These are phyloP conservation scores for Euproctis similis DNA, from an alignment of 2,888 invertebrate genomes.

Conservation along the genomic window DNA sequence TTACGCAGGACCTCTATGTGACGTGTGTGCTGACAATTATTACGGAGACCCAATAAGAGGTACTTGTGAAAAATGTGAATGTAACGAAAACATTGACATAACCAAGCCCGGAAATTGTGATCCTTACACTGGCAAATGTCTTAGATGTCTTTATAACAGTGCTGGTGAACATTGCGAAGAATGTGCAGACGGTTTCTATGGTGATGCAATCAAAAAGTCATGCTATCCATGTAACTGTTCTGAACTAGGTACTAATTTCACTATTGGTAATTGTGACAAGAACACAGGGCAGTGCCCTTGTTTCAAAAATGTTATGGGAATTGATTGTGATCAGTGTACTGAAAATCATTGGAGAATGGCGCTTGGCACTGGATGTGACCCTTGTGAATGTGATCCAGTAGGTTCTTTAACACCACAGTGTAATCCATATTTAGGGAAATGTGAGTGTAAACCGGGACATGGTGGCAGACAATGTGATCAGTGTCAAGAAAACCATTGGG, in stretches of 20 bases:
- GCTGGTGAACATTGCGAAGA: constrained; percentile 94
- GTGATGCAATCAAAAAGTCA: constrained; percentile 87
- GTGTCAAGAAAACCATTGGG: constrained; percentile 96
- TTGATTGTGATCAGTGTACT: constrained; percentile 91
- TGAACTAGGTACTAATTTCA: constrained; percentile 87
- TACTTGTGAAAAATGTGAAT: constrained; percentile 91
- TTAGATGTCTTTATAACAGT: constrained; percentile 93
- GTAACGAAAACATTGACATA: constrained; percentile 93
- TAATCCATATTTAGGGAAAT: constrained; percentile 94
- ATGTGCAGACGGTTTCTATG: constrained; percentile 91
- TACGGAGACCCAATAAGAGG: constrained; percentile 94
- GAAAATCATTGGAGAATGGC: constrained; percentile 97
- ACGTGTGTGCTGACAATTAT: constrained; percentile 95
- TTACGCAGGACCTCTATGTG: constrained; percentile 91
- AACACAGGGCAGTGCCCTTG: constrained; percentile 96
- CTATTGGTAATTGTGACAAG: constrained; percentile 85
- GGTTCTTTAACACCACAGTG: constrained; percentile 90
- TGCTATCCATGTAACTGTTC: constrained; percentile 91
- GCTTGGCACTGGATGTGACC: constrained; percentile 93
- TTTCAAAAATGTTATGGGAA: constrained; percentile 92
- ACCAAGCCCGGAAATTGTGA: constrained; percentile 94
- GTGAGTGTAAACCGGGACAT: constrained; percentile 91
- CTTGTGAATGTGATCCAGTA: constrained; percentile 92
- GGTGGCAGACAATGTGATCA: constrained; percentile 97
- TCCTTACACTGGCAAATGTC: constrained; percentile 90